phyloP scores from a whole-genome alignment of 92 coral and sea anemone genomes.

The Metridium senile region DNA sequence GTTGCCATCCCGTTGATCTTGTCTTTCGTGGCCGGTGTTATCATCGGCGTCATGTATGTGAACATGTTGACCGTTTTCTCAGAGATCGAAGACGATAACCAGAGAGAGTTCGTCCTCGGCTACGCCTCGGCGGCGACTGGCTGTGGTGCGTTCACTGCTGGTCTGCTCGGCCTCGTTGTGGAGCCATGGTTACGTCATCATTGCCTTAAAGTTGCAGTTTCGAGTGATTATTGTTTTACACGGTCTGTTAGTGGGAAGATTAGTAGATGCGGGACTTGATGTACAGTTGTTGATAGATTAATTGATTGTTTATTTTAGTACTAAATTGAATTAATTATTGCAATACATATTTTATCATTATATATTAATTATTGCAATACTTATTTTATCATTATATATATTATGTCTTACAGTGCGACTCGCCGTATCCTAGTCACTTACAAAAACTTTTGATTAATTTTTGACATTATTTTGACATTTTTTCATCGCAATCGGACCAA shows the following conservation, averaged over 20 bases:
- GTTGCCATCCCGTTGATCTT: slow-evolving; percentile 61
- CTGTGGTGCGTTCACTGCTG: slow-evolving; percentile 83
- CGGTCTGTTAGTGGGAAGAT: slow-evolving; percentile 53
- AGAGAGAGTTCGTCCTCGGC: slow-evolving; percentile 81
- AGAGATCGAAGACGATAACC: slow-evolving; percentile 59
- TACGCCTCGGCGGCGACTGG: slow-evolving; percentile 91
- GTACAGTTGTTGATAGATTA: background rate
- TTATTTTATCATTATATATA: too few species aligned
- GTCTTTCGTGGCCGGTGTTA: slow-evolving; percentile 75
- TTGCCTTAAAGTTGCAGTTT: slow-evolving; percentile 60
- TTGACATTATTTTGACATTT: too few species aligned
- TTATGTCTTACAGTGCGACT: too few species aligned
- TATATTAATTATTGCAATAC: too few species aligned
- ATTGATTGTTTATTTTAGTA: too few species aligned
- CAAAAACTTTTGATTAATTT: too few species aligned
- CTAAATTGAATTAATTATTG: too few species aligned
- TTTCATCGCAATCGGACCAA: too few species aligned
- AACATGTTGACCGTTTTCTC: slow-evolving; percentile 77
- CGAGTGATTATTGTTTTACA: slow-evolving; percentile 70
- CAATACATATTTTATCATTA: too few species aligned
- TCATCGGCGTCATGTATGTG: slow-evolving; percentile 78
- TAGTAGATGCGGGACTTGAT: slow-evolving; percentile 18
- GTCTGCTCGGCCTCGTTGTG: slow-evolving; percentile 68
- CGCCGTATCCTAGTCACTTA: too few species aligned
- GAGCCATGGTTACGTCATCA: slow-evolving; percentile 88